Evolutionary conservation across 2,113 vertebrate species (phyloP), one percentile per base, ranked within the genome.

Genomic region (Elephas maximus): DNA sequence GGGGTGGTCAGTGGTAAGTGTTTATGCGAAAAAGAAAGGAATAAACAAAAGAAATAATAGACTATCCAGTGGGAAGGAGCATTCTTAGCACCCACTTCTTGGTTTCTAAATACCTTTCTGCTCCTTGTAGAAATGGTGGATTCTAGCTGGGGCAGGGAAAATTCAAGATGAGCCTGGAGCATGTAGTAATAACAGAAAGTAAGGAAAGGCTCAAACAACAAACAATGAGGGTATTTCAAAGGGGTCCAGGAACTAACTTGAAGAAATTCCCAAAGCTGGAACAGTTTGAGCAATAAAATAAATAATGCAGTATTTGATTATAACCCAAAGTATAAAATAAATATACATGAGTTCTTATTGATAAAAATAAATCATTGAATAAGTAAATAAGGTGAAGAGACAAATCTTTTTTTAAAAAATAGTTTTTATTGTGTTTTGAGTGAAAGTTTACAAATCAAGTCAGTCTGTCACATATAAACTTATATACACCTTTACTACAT

Each of bases 181-280:
- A 5, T 30, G 41, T 37, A 21, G 41, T 17, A 73, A 33, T 41
- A 21, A 10, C n/a, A 78, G 45, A 30, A 44, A 44, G 77, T 41
- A 63, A 77, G 65, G n/a, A 67, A 26, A 23, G 4, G 60, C 60
- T 77, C 57, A 67, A 53, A 57, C n/a, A 83, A 44, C 15, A n/a
- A 63, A n/a, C 0, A 0, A 53, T 10, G 44, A 6, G 11, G 48
- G 7, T 33, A 17, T 5, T 2, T 28, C 41, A 30, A 51, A 51
- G 82, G 63, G 82, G 10, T 41, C 53, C 94, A 23, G 44, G 53
- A 17, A 67, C 82, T 33, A 80, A 7, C 53, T 26, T 2, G 18
- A 71, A 33, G 88, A 81, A 71, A 90, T 24, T 88, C 76, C 15
- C n/a, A 57, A 94, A 88, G 57, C 77, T 30, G 67, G 15, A 87